phyloP scores from a whole-genome alignment of 2,888 invertebrate genomes.

The Xestoiulus laeticollis region DNA sequence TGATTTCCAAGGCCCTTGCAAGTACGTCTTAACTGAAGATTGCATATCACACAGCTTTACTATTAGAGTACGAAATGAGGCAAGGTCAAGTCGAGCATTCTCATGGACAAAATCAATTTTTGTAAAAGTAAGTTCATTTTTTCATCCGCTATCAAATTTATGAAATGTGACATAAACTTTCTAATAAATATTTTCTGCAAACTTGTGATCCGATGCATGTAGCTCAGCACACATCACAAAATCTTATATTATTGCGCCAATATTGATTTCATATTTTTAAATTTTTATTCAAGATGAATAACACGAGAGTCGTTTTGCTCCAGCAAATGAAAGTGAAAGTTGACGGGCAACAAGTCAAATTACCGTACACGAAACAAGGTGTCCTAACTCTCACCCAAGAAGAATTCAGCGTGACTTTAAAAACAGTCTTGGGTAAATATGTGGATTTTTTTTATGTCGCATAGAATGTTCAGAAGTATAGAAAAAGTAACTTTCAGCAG shows the following conservation, averaged over 20 bases:
- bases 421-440: constrained; percentile 61
- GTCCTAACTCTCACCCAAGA: constrained; percentile 68
- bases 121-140: constrained; percentile 69
- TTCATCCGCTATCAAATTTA: no score
- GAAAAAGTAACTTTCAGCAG: no score
- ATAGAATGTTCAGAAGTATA: no score
- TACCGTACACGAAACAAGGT: constrained; percentile 72
- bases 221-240: no score
- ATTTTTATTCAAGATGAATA: constrained; percentile 66
- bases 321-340: constrained; percentile 87
- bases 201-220: no score
- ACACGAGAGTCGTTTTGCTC: constrained; percentile 82
- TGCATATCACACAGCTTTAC: constrained; percentile 78
- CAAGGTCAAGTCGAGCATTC: constrained; percentile 80
- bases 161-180: no score
- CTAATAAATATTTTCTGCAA: no score
- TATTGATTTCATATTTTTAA: no score
- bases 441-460: neutral
- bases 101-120: constrained; percentile 91
- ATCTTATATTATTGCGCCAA: no score
- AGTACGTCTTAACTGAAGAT: constrained; percentile 87
- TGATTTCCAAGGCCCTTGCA: constrained; percentile 91
- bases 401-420: constrained; percentile 64
- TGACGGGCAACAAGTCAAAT: constrained; percentile 76
- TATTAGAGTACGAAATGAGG: constrained; percentile 89